Percentiles rank a stretch among this genome's conserved stretches.
Evolutionary conservation across 2,797 vertebrate genomes (phyloP).

Genomic region (Neoniphon sammara): DNA sequence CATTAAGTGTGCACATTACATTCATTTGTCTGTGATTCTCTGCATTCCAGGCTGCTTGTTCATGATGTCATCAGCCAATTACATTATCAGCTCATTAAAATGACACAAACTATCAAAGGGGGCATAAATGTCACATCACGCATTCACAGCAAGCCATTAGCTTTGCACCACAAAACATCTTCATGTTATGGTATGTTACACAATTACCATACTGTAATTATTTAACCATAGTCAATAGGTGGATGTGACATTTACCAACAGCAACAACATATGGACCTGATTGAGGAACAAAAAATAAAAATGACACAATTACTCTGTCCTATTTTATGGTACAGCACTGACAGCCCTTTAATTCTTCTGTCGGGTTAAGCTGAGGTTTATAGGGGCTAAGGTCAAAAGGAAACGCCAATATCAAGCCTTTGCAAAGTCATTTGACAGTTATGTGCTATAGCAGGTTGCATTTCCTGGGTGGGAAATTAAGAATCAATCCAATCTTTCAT

Average conservation of each 20-base stretch:
- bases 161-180: not conserved
- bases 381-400: not conserved
- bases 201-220: too few relatives aligned
- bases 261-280: constrained; percentile 21
- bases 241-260: not conserved
- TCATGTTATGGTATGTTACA: not conserved
- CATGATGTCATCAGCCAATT: not conserved
- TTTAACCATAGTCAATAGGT: not conserved
- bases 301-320: constrained; percentile 25
- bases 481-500: too few relatives aligned
- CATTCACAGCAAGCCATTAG: not conserved
- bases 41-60: not conserved
- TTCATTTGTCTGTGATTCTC: not conserved
- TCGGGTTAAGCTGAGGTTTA: constrained; percentile 16
- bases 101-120: not conserved
- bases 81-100: not conserved
- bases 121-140: not conserved
- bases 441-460: not conserved
- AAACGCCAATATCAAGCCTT: not conserved
- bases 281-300: constrained; percentile 11
- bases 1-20: not conserved
- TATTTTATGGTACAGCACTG: constrained; percentile 17
- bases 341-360: constrained; percentile 11
- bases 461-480: too few relatives aligned
- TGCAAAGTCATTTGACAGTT: not conserved